These are phyloP conservation scores for Rhorus exstirpatorius DNA, from an alignment of 2,888 invertebrate species.

Conservation along the genomic window DNA sequence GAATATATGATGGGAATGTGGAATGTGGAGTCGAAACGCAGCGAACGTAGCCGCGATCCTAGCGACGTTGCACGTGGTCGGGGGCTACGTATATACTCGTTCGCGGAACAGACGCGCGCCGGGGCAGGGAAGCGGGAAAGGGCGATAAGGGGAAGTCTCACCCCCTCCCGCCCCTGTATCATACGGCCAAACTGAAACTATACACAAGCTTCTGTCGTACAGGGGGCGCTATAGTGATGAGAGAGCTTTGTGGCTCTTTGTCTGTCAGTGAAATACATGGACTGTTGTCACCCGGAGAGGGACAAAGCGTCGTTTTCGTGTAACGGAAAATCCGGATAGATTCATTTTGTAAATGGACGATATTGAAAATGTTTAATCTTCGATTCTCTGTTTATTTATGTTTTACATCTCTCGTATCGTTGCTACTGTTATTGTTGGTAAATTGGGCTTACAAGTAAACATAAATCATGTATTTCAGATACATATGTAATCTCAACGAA, in stretches of 20 bases:
- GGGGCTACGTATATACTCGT: background rate
- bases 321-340: background rate
- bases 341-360: no score
- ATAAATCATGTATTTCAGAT: no score
- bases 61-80: slow-evolving; percentile 28
- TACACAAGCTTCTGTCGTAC: background rate
- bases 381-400: no score
- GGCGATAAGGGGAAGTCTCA: background rate
- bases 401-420: background rate
- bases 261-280: slow-evolving; percentile 1
- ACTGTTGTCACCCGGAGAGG: slow-evolving; percentile 2
- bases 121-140: background rate
- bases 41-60: slow-evolving; percentile 25
- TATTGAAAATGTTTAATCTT: background rate
- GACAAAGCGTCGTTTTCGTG: slow-evolving; percentile 3
- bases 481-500: slow-evolving; percentile 30
- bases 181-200: slow-evolving; percentile 25
- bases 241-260: slow-evolving; percentile 33
- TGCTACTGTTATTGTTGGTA: background rate
- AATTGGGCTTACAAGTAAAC: background rate
- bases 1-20: background rate
- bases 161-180: no score
- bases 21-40: slow-evolving; percentile 10
- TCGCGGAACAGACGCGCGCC: background rate
- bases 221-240: background rate